Conservation (phyloP, 1,140 invertebrate species). For the Drosophila seguyi region DNA sequence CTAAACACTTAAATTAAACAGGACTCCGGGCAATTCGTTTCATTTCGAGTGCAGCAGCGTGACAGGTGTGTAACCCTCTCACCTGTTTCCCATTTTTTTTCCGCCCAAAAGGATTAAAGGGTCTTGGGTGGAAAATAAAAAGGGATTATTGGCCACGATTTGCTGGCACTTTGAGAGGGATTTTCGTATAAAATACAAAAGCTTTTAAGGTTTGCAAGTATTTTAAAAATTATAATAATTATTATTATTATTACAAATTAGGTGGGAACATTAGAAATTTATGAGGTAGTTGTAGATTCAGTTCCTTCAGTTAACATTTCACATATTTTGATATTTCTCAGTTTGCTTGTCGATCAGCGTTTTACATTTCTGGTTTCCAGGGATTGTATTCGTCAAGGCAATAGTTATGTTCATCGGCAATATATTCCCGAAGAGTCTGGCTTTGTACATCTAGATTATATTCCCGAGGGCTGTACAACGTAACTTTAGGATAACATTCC, state of each 20-base stretch:
- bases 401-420: not conserved
- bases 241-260: not conserved
- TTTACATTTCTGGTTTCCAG: not conserved
- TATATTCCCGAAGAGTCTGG: not conserved
- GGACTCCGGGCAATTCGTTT: constrained; percentile 73
- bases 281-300: not conserved
- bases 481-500: not conserved
- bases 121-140: constrained; percentile 1
- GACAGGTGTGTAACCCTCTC: constrained; percentile 37
- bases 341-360: no score
- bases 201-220: not conserved
- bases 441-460: not conserved
- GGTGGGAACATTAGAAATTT: fast-evolving
- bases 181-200: not conserved
- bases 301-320: not conserved
- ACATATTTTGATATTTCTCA: no score
- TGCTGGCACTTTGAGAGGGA: not conserved
- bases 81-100: constrained; percentile 1
- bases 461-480: not conserved
- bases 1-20: constrained; percentile 77
- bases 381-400: not conserved
- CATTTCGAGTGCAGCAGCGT: constrained; percentile 50
- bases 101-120: not conserved
- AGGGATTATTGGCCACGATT: constrained; percentile 4
- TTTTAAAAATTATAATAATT: not conserved